Base-by-base conservation (phyloP, 2,888 invertebrate genomes). In the Baronia brevicornis region DNA sequence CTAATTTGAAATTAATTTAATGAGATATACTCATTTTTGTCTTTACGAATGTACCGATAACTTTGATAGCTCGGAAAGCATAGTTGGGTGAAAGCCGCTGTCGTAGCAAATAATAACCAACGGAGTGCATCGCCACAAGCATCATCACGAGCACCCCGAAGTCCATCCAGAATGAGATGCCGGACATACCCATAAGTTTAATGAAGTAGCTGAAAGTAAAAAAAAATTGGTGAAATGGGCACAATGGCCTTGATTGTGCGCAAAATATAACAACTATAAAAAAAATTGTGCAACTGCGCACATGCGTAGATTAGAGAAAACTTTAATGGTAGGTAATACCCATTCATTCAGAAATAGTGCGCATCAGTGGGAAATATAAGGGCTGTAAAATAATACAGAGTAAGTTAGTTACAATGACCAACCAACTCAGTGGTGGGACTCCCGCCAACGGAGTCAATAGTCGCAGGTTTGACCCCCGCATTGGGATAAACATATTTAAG, bases 181-280 rank as follows among this genome's bases (percentile, higher is more conserved):
- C 84, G 2, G 90, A 87, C 89, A 93, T 91, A 2, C 92, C 91
- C 86, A 93, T 89, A 12, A 90, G 80, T 44, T 87, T 85, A 5
- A 96, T 85, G 47, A 97, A 89, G 56, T 91, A 90, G n/a, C 82
- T 84, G 66, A 2, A 60, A 67, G 11, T 24, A 10, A 32, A 14
- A 26, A 19, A 9, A 21, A 5, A 25, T 6, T 25, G 9, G 21
- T 20, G 6, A 11, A 25, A 24, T 9, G 3, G 5, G 5, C 14
- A 19, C 9, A 14, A 5, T 26, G 25, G 6, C 14, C 7, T 20
- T n/a, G 6, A 8, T 24, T 8, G 10, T 3, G 3, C 11, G 3
- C 4, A 11, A 3, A 5, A 11, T 12, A 20, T 6, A 7, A 13
- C 4, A 23, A 18, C 4, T 12, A 18, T 18, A 8, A 4, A 3